Conservation (phyloP, 2,797 vertebrate genomes). For the Sebastes cheni region DNA sequence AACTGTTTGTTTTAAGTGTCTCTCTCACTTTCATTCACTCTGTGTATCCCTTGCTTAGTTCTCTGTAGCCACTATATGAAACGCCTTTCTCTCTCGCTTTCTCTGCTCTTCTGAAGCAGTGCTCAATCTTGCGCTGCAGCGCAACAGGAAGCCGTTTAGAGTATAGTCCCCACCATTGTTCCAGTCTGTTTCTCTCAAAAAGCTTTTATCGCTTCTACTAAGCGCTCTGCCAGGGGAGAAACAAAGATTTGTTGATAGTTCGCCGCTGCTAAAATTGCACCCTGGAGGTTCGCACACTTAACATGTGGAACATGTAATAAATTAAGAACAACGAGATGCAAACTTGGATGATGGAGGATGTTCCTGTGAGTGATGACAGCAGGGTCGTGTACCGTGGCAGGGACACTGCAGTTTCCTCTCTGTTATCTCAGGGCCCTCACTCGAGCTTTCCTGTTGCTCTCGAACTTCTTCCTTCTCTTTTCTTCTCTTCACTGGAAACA, state of each 20-base stretch:
- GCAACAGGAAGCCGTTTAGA: slow-evolving; percentile 79
- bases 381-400: slow-evolving; percentile 49
- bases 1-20: slow-evolving; percentile 70
- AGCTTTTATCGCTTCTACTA: slow-evolving; percentile 70
- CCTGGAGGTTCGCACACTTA: slow-evolving; percentile 66
- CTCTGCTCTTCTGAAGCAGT: slow-evolving; percentile 60
- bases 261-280: slow-evolving; percentile 65
- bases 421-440: slow-evolving; percentile 43
- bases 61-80: slow-evolving; percentile 50
- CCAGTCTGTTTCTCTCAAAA: slow-evolving; percentile 72
- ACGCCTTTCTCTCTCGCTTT: slow-evolving; percentile 21
- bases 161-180: slow-evolving; percentile 68
- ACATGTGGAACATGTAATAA: slow-evolving; percentile 74
- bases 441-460: slow-evolving; percentile 63
- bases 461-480: slow-evolving; percentile 10
- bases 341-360: slow-evolving; percentile 53
- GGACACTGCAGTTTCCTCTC: slow-evolving; percentile 61
- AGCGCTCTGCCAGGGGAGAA: slow-evolving; percentile 70
- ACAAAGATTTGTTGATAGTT: slow-evolving; percentile 77
- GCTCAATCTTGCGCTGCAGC: slow-evolving; percentile 64
- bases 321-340: slow-evolving; percentile 67
- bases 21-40: slow-evolving; percentile 62
- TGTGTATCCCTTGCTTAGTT: slow-evolving; percentile 42
- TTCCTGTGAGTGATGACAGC: slow-evolving; percentile 67
- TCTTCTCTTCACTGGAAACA: slow-evolving; percentile 14